phyloP scores from a whole-genome alignment of 2,113 vertebrate species.

The Apistogramma diplotaenia region DNA sequence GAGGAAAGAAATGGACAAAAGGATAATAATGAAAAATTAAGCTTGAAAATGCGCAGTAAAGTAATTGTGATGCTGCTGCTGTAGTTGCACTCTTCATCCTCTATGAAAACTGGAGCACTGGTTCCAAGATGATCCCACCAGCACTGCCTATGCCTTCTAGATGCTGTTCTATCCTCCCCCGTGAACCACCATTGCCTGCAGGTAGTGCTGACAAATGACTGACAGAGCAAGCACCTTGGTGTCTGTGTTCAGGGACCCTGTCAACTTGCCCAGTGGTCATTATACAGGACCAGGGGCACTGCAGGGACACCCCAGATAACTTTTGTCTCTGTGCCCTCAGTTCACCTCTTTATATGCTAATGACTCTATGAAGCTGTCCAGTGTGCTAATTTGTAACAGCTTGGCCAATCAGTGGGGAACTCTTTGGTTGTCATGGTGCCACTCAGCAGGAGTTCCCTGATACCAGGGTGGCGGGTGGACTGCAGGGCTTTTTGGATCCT shows the following conservation, averaged over 20 bases:
- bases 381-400: slow-evolving; percentile 75
- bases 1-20: neutral
- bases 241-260: slow-evolving; percentile 35
- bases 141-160: neutral
- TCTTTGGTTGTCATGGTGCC: slow-evolving; percentile 47
- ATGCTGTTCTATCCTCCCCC: slow-evolving; percentile 5
- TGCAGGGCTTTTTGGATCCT: slow-evolving; percentile 25
- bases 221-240: slow-evolving; percentile 49
- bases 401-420: slow-evolving; percentile 68
- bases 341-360: slow-evolving; percentile 81
- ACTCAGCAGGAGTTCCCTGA: slow-evolving; percentile 54
- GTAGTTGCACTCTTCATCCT: slow-evolving; percentile 25
- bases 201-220: slow-evolving; percentile 56
- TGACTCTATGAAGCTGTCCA: slow-evolving; percentile 60
- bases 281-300: slow-evolving; percentile 41
- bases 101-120: slow-evolving; percentile 5
- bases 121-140: slow-evolving; percentile 52
- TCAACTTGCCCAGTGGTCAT: slow-evolving; percentile 49
- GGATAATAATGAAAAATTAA: neutral
- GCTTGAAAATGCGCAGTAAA: neutral
- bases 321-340: slow-evolving; percentile 39
- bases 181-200: slow-evolving; percentile 39
- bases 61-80: neutral
- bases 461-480: slow-evolving; percentile 68
- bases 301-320: slow-evolving; percentile 40